These are phyloP conservation scores for Lepas anatifera DNA, from an alignment of 2,888 invertebrate species.

Conservation along the genomic window DNA sequence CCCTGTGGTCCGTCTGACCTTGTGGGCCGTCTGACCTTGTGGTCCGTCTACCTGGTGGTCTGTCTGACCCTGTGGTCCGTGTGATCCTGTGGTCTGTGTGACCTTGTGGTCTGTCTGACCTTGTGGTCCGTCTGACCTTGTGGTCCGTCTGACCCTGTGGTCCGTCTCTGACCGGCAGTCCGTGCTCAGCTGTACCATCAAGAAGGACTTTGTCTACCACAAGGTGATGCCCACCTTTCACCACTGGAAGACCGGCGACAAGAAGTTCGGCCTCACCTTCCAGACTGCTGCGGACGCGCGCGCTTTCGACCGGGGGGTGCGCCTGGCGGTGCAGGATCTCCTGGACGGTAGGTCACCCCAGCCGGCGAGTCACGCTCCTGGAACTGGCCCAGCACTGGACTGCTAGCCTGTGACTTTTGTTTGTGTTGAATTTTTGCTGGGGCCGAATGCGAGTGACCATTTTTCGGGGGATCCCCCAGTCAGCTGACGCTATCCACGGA, in stretches of 20 bases:
- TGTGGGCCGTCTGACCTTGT: too few relatives aligned
- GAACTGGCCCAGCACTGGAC: too few relatives aligned
- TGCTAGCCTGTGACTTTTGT: too few relatives aligned
- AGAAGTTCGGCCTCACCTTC: conserved; percentile 89
- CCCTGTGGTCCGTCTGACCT: too few relatives aligned
- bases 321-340: conserved; percentile 77
- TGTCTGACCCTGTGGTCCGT: too few relatives aligned
- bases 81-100: too few relatives aligned
- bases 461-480: neutral
- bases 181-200: conserved; percentile 85
- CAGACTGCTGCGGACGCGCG: conserved; percentile 86
- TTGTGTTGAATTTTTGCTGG: too few relatives aligned
- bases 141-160: neutral
- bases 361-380: too few relatives aligned
- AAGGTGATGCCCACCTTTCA: conserved; percentile 96
- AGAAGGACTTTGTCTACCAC: conserved; percentile 91
- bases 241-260: conserved; percentile 93
- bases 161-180: conserved; percentile 44
- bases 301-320: conserved; percentile 84
- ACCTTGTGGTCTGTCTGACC: neutral
- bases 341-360: conserved; percentile 73
- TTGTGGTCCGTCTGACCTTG: neutral
- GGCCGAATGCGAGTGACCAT: conserved; percentile 6
- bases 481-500: too few relatives aligned
- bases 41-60: too few relatives aligned